Percentiles rank a stretch among this genome's conserved stretches.
These are phyloP conservation scores for Eulithis prunata DNA, from an alignment of 2,888 invertebrate species.

Conservation along the genomic window DNA sequence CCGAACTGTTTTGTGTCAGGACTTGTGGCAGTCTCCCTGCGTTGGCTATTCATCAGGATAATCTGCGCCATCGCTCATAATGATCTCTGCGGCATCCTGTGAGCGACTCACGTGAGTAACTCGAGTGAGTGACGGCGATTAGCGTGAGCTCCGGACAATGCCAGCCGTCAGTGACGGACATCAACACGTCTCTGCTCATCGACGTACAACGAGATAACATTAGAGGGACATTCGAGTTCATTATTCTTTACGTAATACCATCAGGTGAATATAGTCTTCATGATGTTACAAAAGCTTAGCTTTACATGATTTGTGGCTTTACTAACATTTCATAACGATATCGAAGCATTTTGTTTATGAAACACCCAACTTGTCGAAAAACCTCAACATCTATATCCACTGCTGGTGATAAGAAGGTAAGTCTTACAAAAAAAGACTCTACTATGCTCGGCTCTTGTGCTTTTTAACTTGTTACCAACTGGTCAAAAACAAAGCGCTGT, in stretches of 20 bases:
- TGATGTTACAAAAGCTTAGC: too few relatives aligned
- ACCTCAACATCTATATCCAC: too few relatives aligned
- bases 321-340: too few relatives aligned
- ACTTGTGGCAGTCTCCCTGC: neutral
- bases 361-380: too few relatives aligned
- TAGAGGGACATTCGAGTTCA: neutral
- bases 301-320: too few relatives aligned
- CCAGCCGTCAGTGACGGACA: slow-evolving; percentile 1
- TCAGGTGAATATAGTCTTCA: neutral
- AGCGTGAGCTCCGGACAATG: slow-evolving; percentile 9
- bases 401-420: too few relatives aligned
- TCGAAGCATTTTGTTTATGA: too few relatives aligned
- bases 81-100: neutral
- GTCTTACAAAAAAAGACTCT: too few relatives aligned
- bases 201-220: too few relatives aligned
- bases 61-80: slow-evolving; percentile 33
- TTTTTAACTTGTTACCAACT: too few relatives aligned
- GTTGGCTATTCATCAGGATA: slow-evolving; percentile 30
- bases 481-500: too few relatives aligned
- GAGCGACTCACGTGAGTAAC: slow-evolving; percentile 6
- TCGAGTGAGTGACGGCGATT: slow-evolving; percentile 3
- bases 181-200: neutral
- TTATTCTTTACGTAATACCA: neutral
- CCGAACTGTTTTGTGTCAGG: neutral
- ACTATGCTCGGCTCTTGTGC: too few relatives aligned